Evolutionary conservation across 2,113 vertebrate genomes (phyloP), one percentile per base, ranked within the genome.

Genomic region (Neogobius melanostomus): DNA sequence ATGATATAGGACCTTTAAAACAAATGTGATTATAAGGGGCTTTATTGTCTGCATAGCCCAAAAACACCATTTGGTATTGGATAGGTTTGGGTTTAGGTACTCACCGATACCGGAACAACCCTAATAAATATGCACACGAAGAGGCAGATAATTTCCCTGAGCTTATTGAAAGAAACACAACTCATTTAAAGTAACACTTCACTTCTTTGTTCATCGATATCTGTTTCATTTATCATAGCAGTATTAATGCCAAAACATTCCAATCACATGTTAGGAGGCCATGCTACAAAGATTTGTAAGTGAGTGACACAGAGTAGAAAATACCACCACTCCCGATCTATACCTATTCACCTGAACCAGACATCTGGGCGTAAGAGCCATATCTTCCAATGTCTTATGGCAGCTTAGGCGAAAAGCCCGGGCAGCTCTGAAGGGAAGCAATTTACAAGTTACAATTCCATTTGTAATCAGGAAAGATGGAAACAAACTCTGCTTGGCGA

Each of bases 401-500:
- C 62, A 64, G 62, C 62, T 64, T 64, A 64, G 46, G 45, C 45
- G 46, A 68, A 75, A 81, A 54, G 16, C 72, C 21, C 51, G 59
- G 36, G 11, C 45, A 8, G 44, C 52, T 54, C 47, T 74, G 75
- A 79, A 65, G 4, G 57, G 9, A 80, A 67, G 76, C 71, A 56
- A 66, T 77, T 81, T 61, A 75, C 71, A 83, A 69, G 60, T 72
- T 73, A 69, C 64, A 47, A 69, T 67, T 70, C 62, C 61, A 67
- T 88, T 83, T 85, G 65, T 74, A 74, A 81, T 82, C 57, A 77
- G 75, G 66, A 77, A 69, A 66, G 60, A 88, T 75, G 71, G 73
- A 75, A 82, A 82, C 52, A 67, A 79, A 74, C 54, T 69, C 59
- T 44, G 14, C 10, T 60, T 49, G 70, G 48, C 11, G 21, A 49